Percentiles rank a stretch among this genome's conserved stretches.
These are phyloP conservation scores for Pogonocichla stellata DNA, from an alignment of 2,113 vertebrate species.

Conservation along the genomic window DNA sequence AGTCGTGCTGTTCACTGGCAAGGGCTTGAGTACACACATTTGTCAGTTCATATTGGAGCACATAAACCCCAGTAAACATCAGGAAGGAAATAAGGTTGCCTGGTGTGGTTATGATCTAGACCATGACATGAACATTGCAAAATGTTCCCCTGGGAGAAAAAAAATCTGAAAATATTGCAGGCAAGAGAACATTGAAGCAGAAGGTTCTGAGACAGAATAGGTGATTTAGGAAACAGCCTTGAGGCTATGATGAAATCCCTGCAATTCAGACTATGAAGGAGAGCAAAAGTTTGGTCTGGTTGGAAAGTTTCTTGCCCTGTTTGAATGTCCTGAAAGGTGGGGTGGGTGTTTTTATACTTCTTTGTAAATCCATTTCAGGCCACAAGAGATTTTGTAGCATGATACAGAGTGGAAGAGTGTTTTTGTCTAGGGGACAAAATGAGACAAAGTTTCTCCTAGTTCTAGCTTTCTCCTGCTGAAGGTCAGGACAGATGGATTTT, in stretches of 20 bases:
- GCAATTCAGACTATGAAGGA: background rate
- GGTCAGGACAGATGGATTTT: background rate
- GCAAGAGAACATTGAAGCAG: background rate
- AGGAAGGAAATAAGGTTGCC: constrained; percentile 35
- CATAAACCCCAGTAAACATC: constrained; percentile 17
- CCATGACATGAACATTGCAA: constrained; percentile 10
- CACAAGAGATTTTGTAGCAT: background rate
- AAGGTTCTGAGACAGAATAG: background rate
- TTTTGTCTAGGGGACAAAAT: background rate
- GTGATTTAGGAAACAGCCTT: constrained; percentile 2
- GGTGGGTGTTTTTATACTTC: background rate
- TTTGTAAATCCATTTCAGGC: background rate
- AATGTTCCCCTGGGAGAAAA: constrained; percentile 13
- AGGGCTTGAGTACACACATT: constrained; percentile 19
- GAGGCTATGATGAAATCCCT: background rate
- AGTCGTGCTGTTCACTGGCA: constrained; percentile 23
- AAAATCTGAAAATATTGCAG: background rate
- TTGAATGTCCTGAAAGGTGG: background rate
- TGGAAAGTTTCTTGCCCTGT: background rate
- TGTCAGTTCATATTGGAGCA: constrained; percentile 39
- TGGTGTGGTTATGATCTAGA: constrained; percentile 40
- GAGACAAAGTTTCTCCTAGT: too few relatives aligned
- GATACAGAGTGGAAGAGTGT: background rate
- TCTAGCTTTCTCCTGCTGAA: background rate
- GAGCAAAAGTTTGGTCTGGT: background rate